Percentiles rank a stretch among this genome's conserved stretches.
Conservation (phyloP, 1,140 invertebrate species). For the Mercenaria mercenaria region DNA sequence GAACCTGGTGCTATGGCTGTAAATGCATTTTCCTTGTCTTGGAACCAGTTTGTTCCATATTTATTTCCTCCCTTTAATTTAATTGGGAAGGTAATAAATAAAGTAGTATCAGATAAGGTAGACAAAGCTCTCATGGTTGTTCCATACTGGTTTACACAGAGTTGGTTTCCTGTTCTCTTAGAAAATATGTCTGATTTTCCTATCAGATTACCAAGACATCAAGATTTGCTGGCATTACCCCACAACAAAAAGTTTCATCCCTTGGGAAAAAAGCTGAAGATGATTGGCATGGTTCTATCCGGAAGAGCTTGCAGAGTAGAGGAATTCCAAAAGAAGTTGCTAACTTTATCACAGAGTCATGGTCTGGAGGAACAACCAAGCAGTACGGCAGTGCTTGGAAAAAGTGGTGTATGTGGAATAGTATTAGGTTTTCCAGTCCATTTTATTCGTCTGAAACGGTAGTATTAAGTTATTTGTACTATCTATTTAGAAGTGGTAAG, state of each 20-base stretch:
- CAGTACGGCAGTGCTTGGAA: constrained; percentile 48
- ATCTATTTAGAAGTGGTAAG: neutral
- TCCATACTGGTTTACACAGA: constrained; percentile 62
- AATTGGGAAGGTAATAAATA: constrained; percentile 46
- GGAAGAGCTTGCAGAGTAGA: constrained; percentile 1
- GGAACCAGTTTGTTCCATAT: constrained; percentile 45
- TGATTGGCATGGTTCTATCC: constrained; percentile 58
- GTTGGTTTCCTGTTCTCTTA: constrained; percentile 49
- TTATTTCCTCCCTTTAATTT: constrained; percentile 68
- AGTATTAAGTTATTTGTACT: neutral
- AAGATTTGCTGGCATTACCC: constrained; percentile 33
- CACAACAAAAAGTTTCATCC: constrained; percentile 41
- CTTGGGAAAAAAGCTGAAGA: constrained; percentile 16
- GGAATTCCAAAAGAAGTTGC: constrained; percentile 60
- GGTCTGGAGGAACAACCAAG: constrained; percentile 48
- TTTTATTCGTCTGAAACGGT: neutral
- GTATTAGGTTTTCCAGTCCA: constrained; percentile 37
- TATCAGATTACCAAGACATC: constrained; percentile 41
- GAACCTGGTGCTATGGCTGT: constrained; percentile 63
- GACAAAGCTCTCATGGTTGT: constrained; percentile 48
- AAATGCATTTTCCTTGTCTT: constrained; percentile 66
- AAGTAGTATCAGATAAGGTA: constrained; percentile 59
- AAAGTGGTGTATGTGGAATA: constrained; percentile 48
- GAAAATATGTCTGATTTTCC: constrained; percentile 46
- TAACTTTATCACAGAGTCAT: constrained; percentile 48